These are phyloP conservation scores for Lagopus leucura DNA, from an alignment of 2,113 vertebrate species.

Conservation along the genomic window DNA sequence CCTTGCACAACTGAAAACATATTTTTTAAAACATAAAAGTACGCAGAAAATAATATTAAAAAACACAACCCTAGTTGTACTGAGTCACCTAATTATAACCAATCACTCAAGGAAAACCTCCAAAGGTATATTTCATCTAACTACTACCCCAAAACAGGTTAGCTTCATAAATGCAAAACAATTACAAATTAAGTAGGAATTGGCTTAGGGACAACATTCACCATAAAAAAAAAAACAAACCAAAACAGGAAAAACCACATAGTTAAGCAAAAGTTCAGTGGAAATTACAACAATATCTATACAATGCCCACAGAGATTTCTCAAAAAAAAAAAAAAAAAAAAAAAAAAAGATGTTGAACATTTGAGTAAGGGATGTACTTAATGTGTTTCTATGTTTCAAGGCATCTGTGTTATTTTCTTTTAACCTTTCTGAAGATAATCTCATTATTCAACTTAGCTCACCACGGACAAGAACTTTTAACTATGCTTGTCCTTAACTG, in stretches of 20 bases:
- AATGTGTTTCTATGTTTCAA: neutral
- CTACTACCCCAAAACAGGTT: neutral
- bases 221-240: neutral
- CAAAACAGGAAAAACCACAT: neutral
- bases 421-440: neutral
- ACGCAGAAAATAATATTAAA: neutral
- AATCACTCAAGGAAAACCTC: neutral
- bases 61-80: neutral
- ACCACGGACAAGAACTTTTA: neutral
- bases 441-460: neutral
- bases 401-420: neutral
- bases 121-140: neutral
- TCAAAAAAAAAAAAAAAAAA: neutral
- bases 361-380: neutral
- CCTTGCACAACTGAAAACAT: neutral
- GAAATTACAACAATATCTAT: neutral
- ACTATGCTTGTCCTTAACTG: neutral
- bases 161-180: neutral
- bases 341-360: neutral
- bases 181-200: neutral
- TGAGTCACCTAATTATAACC: neutral
- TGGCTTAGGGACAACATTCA: neutral
- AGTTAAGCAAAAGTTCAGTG: neutral
- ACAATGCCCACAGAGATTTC: neutral
- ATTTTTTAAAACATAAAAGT: neutral